Percentiles rank a stretch among this genome's conserved stretches.
These are phyloP conservation scores for Sciurus vulgaris DNA, from an alignment of 2,797 vertebrate species.

Conservation along the genomic window DNA sequence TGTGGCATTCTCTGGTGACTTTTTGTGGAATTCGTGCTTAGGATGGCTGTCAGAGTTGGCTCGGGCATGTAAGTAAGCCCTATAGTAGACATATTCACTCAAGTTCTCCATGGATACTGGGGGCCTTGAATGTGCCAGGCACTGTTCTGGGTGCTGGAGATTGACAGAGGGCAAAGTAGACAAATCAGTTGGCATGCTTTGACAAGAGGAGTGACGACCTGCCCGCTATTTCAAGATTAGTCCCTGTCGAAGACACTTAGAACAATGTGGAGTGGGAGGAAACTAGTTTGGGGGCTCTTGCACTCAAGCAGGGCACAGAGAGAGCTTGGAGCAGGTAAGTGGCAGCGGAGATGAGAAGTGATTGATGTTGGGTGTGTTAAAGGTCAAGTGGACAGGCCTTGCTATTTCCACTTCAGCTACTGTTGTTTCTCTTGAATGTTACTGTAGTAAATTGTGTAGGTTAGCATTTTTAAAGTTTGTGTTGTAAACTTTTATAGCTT, in stretches of 20 bases:
- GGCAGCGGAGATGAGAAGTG: too few species aligned
- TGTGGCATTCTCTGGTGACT: neutral
- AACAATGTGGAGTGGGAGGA: neutral
- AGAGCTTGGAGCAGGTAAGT: neutral
- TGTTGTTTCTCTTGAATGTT: neutral
- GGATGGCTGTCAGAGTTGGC: neutral
- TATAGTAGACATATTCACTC: neutral
- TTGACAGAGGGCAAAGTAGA: neutral
- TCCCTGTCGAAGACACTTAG: neutral
- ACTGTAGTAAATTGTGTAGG: neutral
- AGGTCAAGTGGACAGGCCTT: neutral
- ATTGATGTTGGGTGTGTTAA: neutral
- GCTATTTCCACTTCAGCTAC: neutral
- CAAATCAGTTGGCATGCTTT: neutral
- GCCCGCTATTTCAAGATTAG: neutral
- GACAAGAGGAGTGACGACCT: neutral
- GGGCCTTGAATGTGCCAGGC: neutral
- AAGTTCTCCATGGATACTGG: neutral
- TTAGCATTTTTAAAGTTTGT: neutral
- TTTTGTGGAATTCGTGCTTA: neutral
- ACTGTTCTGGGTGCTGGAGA: neutral
- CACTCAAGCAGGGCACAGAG: neutral
- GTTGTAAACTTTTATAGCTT: neutral
- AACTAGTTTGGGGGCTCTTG: too few species aligned
- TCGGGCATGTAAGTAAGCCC: neutral